Percentiles rank a stretch among this genome's conserved stretches.
These are phyloP conservation scores for Notolepis coatsorum DNA, from an alignment of 2,797 vertebrate genomes.

Conservation along the genomic window DNA sequence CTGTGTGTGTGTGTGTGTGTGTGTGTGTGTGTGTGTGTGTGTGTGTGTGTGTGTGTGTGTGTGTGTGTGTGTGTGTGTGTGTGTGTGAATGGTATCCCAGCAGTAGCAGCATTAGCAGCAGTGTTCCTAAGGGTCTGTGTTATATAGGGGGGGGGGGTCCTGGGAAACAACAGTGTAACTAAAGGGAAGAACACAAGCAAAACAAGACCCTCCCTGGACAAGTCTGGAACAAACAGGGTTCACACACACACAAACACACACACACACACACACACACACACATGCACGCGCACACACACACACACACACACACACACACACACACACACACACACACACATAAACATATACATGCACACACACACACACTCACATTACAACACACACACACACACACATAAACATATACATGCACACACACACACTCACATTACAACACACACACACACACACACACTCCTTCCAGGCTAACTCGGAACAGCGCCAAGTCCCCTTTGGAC, in stretches of 20 bases:
- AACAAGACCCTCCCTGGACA: slow-evolving; percentile 77
- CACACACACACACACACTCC: neutral
- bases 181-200: slow-evolving; percentile 76
- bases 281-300: slow-evolving; percentile 27
- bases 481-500: slow-evolving; percentile 47
- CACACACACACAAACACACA: neutral
- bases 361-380: slow-evolving; percentile 16
- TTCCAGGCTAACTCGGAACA: slow-evolving; percentile 42
- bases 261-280: slow-evolving; percentile 34
- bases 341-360: slow-evolving; percentile 16
- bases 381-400: slow-evolving; percentile 31
- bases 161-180: slow-evolving; percentile 78
- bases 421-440: slow-evolving; percentile 12
- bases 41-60: neutral
- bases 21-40: neutral
- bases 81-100: slow-evolving; percentile 30
- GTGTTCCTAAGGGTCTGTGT: slow-evolving; percentile 72
- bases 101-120: slow-evolving; percentile 35
- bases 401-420: slow-evolving; percentile 4
- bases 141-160: slow-evolving; percentile 51
- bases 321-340: neutral
- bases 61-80: slow-evolving; percentile 1
- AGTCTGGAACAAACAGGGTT: slow-evolving; percentile 68
- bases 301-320: slow-evolving; percentile 22
- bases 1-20: slow-evolving; percentile 19